Percentiles rank a stretch among this genome's conserved stretches.
phyloP scores from a whole-genome alignment of 2,888 invertebrate species.

The Cepaea hortensis region DNA sequence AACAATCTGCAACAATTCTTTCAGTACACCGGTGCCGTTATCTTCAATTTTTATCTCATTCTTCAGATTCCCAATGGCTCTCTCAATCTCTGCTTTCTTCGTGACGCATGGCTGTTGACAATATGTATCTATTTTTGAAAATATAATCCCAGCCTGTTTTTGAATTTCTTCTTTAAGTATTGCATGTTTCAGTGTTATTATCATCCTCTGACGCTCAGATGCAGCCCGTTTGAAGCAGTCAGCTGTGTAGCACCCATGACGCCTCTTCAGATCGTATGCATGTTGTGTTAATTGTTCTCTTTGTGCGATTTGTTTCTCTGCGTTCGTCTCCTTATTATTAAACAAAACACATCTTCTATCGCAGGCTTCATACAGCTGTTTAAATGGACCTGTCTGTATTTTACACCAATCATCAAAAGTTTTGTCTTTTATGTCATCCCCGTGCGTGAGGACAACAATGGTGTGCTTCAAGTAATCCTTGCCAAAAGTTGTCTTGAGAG shows the following conservation, averaged over 20 bases:
- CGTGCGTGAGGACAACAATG: background rate
- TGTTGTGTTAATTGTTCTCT: no score
- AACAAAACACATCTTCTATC: background rate
- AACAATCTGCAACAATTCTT: background rate
- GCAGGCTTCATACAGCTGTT: no score
- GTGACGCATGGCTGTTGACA: background rate
- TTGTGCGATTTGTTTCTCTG: background rate
- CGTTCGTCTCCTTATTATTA: background rate
- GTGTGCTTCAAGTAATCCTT: background rate
- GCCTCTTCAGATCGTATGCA: background rate
- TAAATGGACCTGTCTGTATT: no score
- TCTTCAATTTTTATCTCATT: constrained; percentile 2
- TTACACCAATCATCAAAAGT: constrained; percentile 6
- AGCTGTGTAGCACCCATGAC: no score
- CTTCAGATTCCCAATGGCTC: background rate
- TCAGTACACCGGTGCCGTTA: background rate
- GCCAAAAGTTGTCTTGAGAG: background rate
- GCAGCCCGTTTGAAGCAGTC: no score
- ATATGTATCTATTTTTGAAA: background rate
- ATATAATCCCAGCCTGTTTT: no score
- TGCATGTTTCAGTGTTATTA: background rate
- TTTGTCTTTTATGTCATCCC: background rate
- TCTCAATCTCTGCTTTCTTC: background rate
- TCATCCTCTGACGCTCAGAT: background rate
- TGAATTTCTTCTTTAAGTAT: background rate